Percentiles rank a stretch among this genome's conserved stretches.
Evolutionary conservation across 2,888 invertebrate species (phyloP).

Genomic region (Theretra japonica): DNA sequence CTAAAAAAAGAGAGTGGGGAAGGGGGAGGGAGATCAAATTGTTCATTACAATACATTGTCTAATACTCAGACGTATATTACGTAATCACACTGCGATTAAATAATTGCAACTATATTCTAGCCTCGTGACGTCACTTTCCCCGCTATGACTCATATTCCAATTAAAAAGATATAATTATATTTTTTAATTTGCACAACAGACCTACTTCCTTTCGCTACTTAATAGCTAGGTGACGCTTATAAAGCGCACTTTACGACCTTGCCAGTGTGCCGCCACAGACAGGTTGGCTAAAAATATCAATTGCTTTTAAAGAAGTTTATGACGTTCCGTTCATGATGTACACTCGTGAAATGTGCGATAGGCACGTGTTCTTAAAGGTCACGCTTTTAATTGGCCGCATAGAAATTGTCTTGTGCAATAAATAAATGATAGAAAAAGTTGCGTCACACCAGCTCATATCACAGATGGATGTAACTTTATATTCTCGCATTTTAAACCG

Average conservation of each 20-base stretch:
- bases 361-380: constrained; percentile 6
- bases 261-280: constrained; percentile 37
- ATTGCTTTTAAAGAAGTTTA: constrained; percentile 46
- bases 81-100: no score
- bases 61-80: no score
- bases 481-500: constrained; percentile 21
- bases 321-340: constrained; percentile 37
- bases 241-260: constrained; percentile 36
- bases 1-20: no score
- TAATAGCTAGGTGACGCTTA: constrained; percentile 13
- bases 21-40: no score
- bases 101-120: no score
- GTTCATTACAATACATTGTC: no score
- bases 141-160: background rate
- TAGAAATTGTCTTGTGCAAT: background rate
- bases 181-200: constrained; percentile 5
- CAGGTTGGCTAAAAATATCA: constrained; percentile 49
- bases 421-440: background rate
- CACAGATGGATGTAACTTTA: constrained; percentile 4
- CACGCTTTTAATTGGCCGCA: background rate
- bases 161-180: background rate
- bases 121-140: no score
- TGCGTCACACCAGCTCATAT: background rate
- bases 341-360: constrained; percentile 16
- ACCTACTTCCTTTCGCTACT: constrained; percentile 11